phyloP scores from a whole-genome alignment of 2,888 invertebrate species.

The Andrena bicolor region DNA sequence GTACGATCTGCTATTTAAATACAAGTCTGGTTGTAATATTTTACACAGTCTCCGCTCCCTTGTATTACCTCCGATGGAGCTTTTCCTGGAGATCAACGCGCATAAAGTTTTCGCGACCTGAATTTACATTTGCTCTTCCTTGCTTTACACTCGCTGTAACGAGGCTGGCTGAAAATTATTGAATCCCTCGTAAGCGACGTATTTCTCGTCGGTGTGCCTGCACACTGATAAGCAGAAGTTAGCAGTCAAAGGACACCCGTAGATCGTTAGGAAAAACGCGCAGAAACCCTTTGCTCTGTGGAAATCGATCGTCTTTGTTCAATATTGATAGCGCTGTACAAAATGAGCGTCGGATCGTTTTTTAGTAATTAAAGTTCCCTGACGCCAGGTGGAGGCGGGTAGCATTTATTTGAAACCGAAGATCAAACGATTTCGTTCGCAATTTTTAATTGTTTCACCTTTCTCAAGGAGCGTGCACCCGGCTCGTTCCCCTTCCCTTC shows the following conservation, averaged over 20 bases:
- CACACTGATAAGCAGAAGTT: neutral
- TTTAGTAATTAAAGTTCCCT: conserved; percentile 12
- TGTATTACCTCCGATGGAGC: neutral
- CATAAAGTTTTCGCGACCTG: conserved; percentile 11
- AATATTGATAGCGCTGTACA: conserved; percentile 31
- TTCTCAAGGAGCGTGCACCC: neutral
- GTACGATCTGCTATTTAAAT: conserved; percentile 29
- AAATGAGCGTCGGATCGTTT: neutral
- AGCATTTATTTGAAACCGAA: neutral
- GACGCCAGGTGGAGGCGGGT: neutral
- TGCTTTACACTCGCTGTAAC: neutral
- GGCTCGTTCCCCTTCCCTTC: conserved; percentile 1
- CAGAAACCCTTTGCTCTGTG: conserved; percentile 32
- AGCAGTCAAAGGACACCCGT: no score
- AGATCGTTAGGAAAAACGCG: neutral
- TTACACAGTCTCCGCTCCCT: neutral
- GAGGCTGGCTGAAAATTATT: neutral
- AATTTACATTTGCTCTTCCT: conserved; percentile 18
- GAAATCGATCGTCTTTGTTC: conserved; percentile 13
- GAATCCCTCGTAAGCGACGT: neutral
- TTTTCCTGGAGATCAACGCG: conserved; percentile 20
- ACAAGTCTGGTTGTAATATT: neutral
- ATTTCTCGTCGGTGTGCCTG: neutral
- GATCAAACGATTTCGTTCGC: neutral
- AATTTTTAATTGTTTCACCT: conserved; percentile 1